Conservation (phyloP, 2,888 invertebrate species). For the Drosophila dives region DNA sequence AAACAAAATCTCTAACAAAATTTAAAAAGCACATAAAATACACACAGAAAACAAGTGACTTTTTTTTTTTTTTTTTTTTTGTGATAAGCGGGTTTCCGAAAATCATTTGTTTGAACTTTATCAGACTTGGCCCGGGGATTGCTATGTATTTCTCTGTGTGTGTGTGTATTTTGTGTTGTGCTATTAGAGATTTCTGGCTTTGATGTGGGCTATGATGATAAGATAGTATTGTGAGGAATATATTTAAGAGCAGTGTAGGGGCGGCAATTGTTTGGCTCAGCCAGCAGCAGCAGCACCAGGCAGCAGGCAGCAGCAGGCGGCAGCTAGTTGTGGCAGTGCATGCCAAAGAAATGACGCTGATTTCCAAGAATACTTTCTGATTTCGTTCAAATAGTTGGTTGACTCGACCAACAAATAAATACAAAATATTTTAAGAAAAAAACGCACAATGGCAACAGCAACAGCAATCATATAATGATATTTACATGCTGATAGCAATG, state of each 20-base stretch:
- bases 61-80: slow-evolving; percentile 14
- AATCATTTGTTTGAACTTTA: slow-evolving; percentile 66
- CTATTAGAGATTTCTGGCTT: slow-evolving; percentile 53
- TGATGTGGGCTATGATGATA: slow-evolving; percentile 56
- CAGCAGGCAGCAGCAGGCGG: slow-evolving; percentile 33
- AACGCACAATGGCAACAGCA: slow-evolving; percentile 4
- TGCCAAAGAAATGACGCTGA: slow-evolving; percentile 72
- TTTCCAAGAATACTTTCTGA: slow-evolving; percentile 70
- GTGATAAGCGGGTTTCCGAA: slow-evolving; percentile 49
- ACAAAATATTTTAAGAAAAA: slow-evolving; percentile 31
- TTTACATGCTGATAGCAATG: slow-evolving; percentile 49
- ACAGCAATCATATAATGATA: slow-evolving; percentile 47
- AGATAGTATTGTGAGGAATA: slow-evolving; percentile 46
- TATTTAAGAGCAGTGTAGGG: slow-evolving; percentile 1
- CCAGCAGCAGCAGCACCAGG: slow-evolving; percentile 24
- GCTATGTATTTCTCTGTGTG: slow-evolving; percentile 21
- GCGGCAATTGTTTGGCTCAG: slow-evolving; percentile 17
- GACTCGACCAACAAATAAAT: slow-evolving; percentile 37
- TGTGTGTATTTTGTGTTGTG: slow-evolving; percentile 36
- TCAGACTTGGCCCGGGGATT: slow-evolving; percentile 44
- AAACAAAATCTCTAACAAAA: slow-evolving; percentile 65
- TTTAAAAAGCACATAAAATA: slow-evolving; percentile 23
- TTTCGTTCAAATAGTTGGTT: slow-evolving; percentile 59
- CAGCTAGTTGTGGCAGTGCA: slow-evolving; percentile 46
- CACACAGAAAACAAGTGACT: slow-evolving; percentile 30